Evolutionary conservation across 1,140 invertebrate genomes (phyloP).

Genomic region (Diploscapter pachys): DNA sequence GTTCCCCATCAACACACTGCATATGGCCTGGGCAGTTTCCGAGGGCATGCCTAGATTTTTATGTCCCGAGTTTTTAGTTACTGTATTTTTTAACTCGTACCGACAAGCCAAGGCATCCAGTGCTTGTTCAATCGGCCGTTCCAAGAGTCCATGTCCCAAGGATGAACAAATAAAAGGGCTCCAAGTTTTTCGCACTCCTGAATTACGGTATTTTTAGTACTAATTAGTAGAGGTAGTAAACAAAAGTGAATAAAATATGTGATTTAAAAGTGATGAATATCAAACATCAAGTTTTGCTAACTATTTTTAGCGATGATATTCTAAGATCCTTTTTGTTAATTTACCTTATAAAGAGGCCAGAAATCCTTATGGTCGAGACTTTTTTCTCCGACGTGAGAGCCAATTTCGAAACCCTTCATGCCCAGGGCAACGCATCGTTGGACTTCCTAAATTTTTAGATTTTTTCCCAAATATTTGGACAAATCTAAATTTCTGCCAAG

Average conservation of each 20-base stretch:
- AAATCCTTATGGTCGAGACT: constrained; percentile 66
- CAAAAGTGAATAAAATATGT: constrained; percentile 10
- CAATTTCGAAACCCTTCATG: constrained; percentile 66
- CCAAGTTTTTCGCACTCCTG: constrained; percentile 64
- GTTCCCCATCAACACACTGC: constrained; percentile 66
- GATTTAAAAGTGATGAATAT: not conserved
- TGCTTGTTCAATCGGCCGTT: constrained; percentile 65
- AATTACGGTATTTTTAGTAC: not conserved
- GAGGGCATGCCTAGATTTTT: constrained; percentile 65
- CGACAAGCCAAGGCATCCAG: constrained; percentile 69
- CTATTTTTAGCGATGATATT: not conserved
- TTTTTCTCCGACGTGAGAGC: constrained; percentile 68
- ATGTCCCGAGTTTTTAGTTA: constrained; percentile 1
- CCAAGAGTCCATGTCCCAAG: constrained; percentile 67
- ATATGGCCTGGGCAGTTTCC: constrained; percentile 67
- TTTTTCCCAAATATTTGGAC: not conserved
- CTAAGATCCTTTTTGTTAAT: not conserved
- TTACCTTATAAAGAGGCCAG: constrained; percentile 65
- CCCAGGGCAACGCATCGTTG: constrained; percentile 63
- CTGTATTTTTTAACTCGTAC: constrained; percentile 46
- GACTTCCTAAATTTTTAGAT: constrained; percentile 61
- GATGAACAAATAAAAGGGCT: constrained; percentile 66
- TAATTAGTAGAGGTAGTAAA: not conserved
- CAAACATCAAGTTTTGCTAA: not conserved
- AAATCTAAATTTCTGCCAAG: too few relatives aligned